Evolutionary conservation across 2,888 invertebrate genomes (phyloP).

Genomic region (Uropetala carovei): DNA sequence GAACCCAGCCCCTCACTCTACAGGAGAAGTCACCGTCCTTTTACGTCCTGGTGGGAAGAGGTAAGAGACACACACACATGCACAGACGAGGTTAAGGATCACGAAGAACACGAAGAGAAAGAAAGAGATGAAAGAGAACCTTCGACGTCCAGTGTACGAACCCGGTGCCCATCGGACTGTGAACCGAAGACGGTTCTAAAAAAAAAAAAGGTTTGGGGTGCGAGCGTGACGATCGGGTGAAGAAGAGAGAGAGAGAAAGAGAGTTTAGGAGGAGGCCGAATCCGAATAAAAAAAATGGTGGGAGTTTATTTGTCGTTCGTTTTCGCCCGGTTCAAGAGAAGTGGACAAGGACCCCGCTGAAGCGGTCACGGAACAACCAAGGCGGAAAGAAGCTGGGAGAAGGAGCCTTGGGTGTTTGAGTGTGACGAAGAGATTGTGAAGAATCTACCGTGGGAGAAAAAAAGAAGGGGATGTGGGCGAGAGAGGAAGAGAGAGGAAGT

Average conservation of each 20-base stretch:
- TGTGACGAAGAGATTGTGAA: not conserved
- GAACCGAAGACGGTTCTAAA: not conserved
- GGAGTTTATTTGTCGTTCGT: not conserved
- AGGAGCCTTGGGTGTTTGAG: not conserved
- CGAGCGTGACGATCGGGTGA: not conserved
- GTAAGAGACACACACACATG: too few species aligned
- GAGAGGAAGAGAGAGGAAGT: too few species aligned
- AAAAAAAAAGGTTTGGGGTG: slow-evolving; percentile 2
- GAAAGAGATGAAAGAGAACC: not conserved
- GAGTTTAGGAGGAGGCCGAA: not conserved
- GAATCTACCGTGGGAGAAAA: not conserved
- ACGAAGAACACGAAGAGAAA: not conserved
- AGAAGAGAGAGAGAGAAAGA: not conserved
- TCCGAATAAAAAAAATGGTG: not conserved
- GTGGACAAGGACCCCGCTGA: not conserved
- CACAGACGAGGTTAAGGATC: too few species aligned
- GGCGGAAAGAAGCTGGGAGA: not conserved
- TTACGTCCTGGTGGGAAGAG: too few species aligned
- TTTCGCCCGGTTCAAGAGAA: not conserved
- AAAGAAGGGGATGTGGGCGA: too few species aligned
- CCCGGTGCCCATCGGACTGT: not conserved
- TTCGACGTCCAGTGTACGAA: not conserved
- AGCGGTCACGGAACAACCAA: slow-evolving; percentile 10
- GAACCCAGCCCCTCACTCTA: not conserved
- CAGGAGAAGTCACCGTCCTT: not conserved